Percentiles rank a stretch among this genome's conserved stretches.
Evolutionary conservation across 2,113 vertebrate species (phyloP).

Genomic region (Chloropsis cyanopogon): DNA sequence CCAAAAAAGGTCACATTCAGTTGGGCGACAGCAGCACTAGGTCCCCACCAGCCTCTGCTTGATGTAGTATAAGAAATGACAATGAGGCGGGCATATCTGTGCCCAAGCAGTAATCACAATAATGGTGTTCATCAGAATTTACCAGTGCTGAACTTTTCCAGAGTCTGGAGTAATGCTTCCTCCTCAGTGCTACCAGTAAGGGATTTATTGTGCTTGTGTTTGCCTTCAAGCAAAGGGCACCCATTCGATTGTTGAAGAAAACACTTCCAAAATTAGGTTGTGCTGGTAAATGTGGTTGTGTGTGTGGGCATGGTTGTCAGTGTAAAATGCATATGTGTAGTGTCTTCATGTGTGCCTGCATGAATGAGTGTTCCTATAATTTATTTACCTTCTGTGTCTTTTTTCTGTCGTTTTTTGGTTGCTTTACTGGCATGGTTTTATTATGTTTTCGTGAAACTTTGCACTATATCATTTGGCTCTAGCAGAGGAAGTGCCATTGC

Average conservation of each 20-base stretch:
- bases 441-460: not conserved
- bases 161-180: not conserved
- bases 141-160: constrained; percentile 74
- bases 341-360: fast-evolving
- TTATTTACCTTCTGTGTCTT: not conserved
- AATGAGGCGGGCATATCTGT: constrained; percentile 82
- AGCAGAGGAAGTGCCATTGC: not conserved
- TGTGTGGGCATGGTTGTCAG: not conserved
- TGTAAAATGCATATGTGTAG: not conserved
- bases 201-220: constrained; percentile 66
- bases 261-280: not conserved
- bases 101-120: constrained; percentile 83
- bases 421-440: not conserved
- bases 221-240: constrained; percentile 66
- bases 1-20: constrained; percentile 72
- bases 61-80: constrained; percentile 84
- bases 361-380: not conserved
- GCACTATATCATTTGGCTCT: fast-evolving
- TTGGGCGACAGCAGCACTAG: constrained; percentile 63
- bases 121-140: constrained; percentile 79
- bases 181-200: constrained; percentile 64
- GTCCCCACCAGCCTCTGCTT: constrained; percentile 70
- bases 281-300: not conserved
- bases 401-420: not conserved
- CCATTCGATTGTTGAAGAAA: constrained; percentile 71